These are phyloP conservation scores for Heteromormyrus szaboi DNA, from an alignment of 2,797 vertebrate genomes.

Conservation along the genomic window DNA sequence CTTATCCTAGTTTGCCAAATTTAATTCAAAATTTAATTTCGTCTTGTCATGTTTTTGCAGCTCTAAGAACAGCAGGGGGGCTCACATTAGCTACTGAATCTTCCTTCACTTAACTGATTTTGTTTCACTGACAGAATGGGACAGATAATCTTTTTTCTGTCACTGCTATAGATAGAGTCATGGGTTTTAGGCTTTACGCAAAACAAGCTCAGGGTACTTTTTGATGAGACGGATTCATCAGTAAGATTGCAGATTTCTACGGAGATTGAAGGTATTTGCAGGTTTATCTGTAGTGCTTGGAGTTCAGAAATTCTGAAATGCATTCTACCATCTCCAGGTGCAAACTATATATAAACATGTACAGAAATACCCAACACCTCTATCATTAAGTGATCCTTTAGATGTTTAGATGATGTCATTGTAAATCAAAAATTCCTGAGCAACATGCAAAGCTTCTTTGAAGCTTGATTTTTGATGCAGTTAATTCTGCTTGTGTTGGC, in stretches of 20 bases:
- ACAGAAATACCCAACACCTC: not conserved
- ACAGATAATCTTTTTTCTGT: not conserved
- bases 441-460: not conserved
- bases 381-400: not conserved
- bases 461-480: not conserved
- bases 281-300: not conserved
- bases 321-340: not conserved
- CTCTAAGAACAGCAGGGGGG: not conserved
- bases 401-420: not conserved
- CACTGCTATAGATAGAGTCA: not conserved
- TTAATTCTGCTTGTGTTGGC: not conserved
- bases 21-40: not conserved
- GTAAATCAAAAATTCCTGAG: not conserved
- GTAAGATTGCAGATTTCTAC: not conserved
- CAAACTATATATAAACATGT: not conserved
- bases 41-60: not conserved
- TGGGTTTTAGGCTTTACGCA: not conserved
- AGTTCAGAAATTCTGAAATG: not conserved
- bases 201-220: not conserved
- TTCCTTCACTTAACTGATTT: not conserved
- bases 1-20: not conserved
- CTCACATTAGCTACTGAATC: not conserved
- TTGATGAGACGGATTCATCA: constrained; percentile 6
- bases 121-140: not conserved
- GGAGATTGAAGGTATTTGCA: not conserved